phyloP scores from a whole-genome alignment of 2,797 vertebrate species.

The Argentina silus region DNA sequence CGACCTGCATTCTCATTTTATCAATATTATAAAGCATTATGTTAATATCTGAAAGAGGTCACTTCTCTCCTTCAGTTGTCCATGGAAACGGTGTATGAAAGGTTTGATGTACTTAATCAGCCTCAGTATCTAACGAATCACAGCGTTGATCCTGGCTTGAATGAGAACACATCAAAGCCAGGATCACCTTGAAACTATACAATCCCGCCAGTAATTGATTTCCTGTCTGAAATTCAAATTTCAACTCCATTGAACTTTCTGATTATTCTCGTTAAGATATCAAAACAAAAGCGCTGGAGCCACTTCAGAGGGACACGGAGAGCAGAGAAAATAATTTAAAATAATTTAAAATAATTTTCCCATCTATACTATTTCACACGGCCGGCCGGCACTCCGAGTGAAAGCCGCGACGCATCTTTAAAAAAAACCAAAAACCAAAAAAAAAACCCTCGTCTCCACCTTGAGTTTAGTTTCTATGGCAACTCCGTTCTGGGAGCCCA shows the following conservation, averaged over 20 bases:
- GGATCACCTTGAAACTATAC: too few relatives aligned
- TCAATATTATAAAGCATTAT: background rate
- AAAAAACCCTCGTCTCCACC: constrained; percentile 48
- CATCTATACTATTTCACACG: constrained; percentile 17
- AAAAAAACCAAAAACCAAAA: too few relatives aligned
- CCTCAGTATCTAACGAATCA: too few relatives aligned
- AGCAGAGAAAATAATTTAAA: constrained; percentile 11
- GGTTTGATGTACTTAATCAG: background rate
- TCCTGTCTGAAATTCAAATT: constrained; percentile 2
- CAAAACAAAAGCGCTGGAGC: background rate
- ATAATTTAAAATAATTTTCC: constrained; percentile 12
- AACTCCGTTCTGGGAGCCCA: constrained; percentile 53
- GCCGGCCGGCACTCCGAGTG: constrained; percentile 29
- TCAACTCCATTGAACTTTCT: background rate
- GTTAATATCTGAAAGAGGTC: background rate
- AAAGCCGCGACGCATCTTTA: constrained; percentile 31
- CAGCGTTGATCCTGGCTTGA: too few relatives aligned
- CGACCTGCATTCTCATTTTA: background rate
- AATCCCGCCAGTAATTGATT: constrained; percentile 8
- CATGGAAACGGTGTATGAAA: background rate
- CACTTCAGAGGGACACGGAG: background rate
- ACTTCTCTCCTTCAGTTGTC: background rate
- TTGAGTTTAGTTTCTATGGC: constrained; percentile 66
- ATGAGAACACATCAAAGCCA: background rate
- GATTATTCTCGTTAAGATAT: constrained; percentile 30